Base-by-base conservation (phyloP, 2,888 invertebrate species). In the Troglohyphantes excavatus region DNA sequence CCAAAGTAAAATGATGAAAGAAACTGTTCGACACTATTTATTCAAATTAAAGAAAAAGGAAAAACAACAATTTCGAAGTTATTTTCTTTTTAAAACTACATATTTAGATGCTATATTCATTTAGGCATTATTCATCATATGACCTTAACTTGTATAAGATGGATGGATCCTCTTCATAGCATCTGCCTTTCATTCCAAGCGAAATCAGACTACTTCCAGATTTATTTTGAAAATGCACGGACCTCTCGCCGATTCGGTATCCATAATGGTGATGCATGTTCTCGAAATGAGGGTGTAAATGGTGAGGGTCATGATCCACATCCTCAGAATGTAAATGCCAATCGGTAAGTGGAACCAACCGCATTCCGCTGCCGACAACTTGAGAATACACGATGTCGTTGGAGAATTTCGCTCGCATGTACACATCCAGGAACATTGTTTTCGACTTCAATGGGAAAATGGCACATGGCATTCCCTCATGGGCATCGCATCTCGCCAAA, bases 381-480 rank as follows among this genome's bases (percentile, higher is more conserved):
- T 78, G 67, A n/a, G 90, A 88, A 23, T 68, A 88, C 9, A 90
- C 59, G 17, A 67, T 59, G 11, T 67, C 17, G 5, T 78, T 81
- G 1, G 84, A 73, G 29, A 88, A 83, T n/a, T 90, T 88, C 0
- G 59, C 84, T 21, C 17, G 26, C 26, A 90, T 26, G 0, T 83
- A 21, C 0, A 84, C n/a, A 9, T 26, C 26, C 9, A n/a, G 1
- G 67, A 90, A 90, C 2, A 59, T 21, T 1, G 90, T 90, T 0
- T 65, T 43, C 1, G 90, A 39, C 33, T 21, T 90, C 72, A 75
- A 53, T 0, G 87, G 90, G 26, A 90, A 90, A 1, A 79, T 73
- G 11, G 72, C 17, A 17, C 90, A 87, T 2, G 79, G 61, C 1
- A 67, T 61, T 0, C 23, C 26, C 0, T 23, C 46, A 21, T 63